These are phyloP conservation scores for Magallana gigas DNA, from an alignment of 1,140 invertebrate genomes.

Conservation along the genomic window DNA sequence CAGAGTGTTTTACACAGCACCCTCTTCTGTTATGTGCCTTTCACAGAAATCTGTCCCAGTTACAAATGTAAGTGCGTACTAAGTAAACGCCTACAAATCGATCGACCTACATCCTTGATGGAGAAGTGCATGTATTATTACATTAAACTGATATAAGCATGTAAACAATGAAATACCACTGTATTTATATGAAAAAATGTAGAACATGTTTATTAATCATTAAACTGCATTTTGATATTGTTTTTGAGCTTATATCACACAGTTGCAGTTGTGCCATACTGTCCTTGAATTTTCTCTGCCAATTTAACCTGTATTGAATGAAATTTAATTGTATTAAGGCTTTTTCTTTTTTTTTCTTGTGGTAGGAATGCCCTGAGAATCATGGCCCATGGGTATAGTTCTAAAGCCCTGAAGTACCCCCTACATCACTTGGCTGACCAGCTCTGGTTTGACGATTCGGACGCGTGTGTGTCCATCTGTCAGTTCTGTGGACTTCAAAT, in stretches of 20 bases:
- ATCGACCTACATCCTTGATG: no score
- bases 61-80: constrained; percentile 42
- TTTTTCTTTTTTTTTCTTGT: constrained; percentile 7
- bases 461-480: constrained; percentile 46
- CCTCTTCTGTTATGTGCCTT: constrained; percentile 64
- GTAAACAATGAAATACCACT: no score
- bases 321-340: no score
- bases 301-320: no score
- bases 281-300: no score
- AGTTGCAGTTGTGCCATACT: no score
- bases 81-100: no score
- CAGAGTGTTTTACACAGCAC: constrained; percentile 43
- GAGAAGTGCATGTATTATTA: no score
- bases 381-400: constrained; percentile 65
- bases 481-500: constrained; percentile 52
- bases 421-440: constrained; percentile 57
- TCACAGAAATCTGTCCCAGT: constrained; percentile 66
- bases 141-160: no score
- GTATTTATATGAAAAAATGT: no score
- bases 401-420: constrained; percentile 68
- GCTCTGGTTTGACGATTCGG: constrained; percentile 47
- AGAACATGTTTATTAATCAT: not conserved
- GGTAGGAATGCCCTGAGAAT: constrained; percentile 61
- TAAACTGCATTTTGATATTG: not conserved
- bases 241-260: no score